These are phyloP conservation scores for Aviceda subcristata DNA, from an alignment of 2,113 vertebrate genomes.

Conservation along the genomic window DNA sequence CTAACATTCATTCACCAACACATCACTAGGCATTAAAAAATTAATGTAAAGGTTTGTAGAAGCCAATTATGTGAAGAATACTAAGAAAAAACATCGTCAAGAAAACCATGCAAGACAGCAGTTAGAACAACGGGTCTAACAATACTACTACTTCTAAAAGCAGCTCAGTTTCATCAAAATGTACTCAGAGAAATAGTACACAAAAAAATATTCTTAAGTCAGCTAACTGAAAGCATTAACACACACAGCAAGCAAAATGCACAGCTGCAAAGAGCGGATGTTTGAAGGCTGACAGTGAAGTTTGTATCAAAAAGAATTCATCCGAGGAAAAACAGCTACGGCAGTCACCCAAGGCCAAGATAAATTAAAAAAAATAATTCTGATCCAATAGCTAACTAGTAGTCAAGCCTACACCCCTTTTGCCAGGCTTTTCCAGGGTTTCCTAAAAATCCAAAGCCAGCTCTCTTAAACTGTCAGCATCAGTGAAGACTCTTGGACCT, in stretches of 20 bases:
- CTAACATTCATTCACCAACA: not conserved
- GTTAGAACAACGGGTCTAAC: not conserved
- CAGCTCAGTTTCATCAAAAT: not conserved
- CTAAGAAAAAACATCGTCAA: not conserved
- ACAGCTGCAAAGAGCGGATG: not conserved
- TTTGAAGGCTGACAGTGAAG: not conserved
- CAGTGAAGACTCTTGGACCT: not conserved
- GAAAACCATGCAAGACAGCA: not conserved
- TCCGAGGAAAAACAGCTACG: not conserved
- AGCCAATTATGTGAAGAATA: not conserved
- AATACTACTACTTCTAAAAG: not conserved
- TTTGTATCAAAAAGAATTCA: not conserved
- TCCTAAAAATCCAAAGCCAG: not conserved
- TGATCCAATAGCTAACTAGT: not conserved
- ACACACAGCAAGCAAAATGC: not conserved
- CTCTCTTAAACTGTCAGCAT: not conserved
- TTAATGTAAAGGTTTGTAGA: not conserved
- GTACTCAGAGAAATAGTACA: not conserved
- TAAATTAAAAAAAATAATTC: not conserved
- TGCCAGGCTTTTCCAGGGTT: not conserved
- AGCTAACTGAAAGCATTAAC: not conserved
- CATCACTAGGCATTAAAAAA: not conserved
- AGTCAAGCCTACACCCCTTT: not conserved
- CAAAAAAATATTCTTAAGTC: not conserved
- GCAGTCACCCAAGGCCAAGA: not conserved